Percentiles rank a stretch among this genome's conserved stretches.
phyloP scores from a whole-genome alignment of 2,797 vertebrate species.

The Heliangelus exortis region DNA sequence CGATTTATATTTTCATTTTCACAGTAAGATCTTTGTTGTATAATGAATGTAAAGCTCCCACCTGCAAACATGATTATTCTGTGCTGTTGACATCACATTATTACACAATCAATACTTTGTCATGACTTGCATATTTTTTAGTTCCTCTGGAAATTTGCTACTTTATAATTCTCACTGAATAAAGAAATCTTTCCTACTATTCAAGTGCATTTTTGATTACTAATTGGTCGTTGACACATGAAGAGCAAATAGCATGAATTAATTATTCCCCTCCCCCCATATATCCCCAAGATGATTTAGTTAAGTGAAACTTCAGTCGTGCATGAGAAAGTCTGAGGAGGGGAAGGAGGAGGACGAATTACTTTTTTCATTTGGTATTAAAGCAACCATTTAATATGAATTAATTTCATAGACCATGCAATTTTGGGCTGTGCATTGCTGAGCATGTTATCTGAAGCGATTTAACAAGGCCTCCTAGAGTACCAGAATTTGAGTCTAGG shows the following conservation, averaged over 20 bases:
- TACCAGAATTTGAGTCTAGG: neutral
- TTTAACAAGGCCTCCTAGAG: neutral
- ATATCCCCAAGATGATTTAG: neutral
- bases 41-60: slow-evolving; percentile 28
- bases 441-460: neutral
- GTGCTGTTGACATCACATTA: slow-evolving; percentile 8
- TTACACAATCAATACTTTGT: slow-evolving; percentile 54
- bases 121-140: slow-evolving; percentile 51
- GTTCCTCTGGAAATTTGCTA: slow-evolving; percentile 25
- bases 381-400: neutral
- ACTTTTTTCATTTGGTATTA: neutral
- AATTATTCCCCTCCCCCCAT: neutral
- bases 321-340: neutral
- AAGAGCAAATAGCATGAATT: neutral
- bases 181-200: neutral
- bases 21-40: slow-evolving; percentile 11
- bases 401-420: neutral
- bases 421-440: neutral
- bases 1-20: neutral
- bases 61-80: slow-evolving; percentile 52
- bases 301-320: neutral
- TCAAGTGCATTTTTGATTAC: slow-evolving; percentile 12
- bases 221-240: neutral
- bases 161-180: slow-evolving; percentile 1
- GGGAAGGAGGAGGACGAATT: neutral